Percentiles rank a stretch among this genome's conserved stretches.
Evolutionary conservation across 1,140 invertebrate genomes (phyloP).

Genomic region (Melitaea cinxia): DNA sequence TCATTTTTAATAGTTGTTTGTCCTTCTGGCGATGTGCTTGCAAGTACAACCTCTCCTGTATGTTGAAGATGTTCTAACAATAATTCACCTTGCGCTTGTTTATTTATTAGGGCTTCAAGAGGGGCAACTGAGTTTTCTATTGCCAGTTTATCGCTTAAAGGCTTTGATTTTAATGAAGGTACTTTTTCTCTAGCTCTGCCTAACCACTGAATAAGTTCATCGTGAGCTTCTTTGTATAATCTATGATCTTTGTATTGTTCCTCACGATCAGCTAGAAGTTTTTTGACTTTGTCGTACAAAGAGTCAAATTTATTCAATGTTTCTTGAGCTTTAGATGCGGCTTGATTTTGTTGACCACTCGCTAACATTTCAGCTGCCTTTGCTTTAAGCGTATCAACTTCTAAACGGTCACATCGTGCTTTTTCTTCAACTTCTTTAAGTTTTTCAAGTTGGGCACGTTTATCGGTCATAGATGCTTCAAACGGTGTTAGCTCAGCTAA

Average conservation of each 20-base stretch:
- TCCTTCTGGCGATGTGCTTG: constrained; percentile 89
- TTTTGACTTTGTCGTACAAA: constrained; percentile 87
- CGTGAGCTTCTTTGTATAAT: constrained; percentile 93
- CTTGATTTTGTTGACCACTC: constrained; percentile 91
- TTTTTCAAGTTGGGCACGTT: constrained; percentile 91
- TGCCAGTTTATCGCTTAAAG: constrained; percentile 92
- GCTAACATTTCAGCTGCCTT: constrained; percentile 94
- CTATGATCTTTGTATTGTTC: constrained; percentile 94
- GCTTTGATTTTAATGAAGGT: constrained; percentile 91
- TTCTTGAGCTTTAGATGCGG: constrained; percentile 91
- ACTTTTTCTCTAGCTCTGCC: constrained; percentile 93
- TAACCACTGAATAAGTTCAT: constrained; percentile 93
- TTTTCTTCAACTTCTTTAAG: constrained; percentile 94
- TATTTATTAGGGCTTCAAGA: constrained; percentile 92
- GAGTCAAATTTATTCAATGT: constrained; percentile 91
- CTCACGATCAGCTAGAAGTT: constrained; percentile 89
- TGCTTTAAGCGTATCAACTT: constrained; percentile 93
- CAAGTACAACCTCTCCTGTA: constrained; percentile 92
- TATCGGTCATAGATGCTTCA: constrained; percentile 92
- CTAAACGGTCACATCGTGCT: constrained; percentile 94
- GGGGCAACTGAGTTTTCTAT: constrained; percentile 94
- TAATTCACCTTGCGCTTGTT: constrained; percentile 94
- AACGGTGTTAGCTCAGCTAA: constrained; percentile 88
- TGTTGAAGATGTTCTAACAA: constrained; percentile 93
- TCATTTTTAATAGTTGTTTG: constrained; percentile 92